Conservation (phyloP, 2,888 invertebrate species). For the Phoenoteleia sp. region DNA sequence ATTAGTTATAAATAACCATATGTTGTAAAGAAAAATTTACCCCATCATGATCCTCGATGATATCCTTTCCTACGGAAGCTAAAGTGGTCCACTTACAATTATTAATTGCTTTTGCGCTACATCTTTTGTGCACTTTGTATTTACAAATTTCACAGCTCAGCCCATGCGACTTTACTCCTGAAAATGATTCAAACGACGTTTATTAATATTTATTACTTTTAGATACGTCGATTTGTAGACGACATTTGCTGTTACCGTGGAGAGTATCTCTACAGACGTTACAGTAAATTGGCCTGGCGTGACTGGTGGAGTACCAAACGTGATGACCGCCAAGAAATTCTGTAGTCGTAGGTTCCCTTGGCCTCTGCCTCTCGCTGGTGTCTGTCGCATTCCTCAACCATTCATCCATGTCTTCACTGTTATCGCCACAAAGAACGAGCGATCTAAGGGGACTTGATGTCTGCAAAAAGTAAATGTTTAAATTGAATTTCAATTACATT, state of each 20-base stretch:
- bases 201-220: neutral
- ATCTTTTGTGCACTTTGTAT: conserved; percentile 98
- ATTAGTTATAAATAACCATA: no score
- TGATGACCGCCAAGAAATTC: conserved; percentile 91
- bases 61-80: conserved; percentile 97
- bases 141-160: conserved; percentile 99
- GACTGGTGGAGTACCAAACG: conserved; percentile 96
- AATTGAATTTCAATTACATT: no score
- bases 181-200: conserved; percentile 15
- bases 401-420: conserved; percentile 96
- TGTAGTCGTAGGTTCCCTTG: conserved; percentile 88
- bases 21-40: conserved; percentile 89
- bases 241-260: conserved; percentile 87
- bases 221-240: neutral
- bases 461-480: no score
- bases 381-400: conserved; percentile 95
- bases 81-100: conserved; percentile 99
- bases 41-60: conserved; percentile 97
- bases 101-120: conserved; percentile 96
- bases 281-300: conserved; percentile 98
- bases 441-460: conserved; percentile 93
- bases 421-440: conserved; percentile 93
- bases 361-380: conserved; percentile 88
- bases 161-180: conserved; percentile 98
- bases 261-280: conserved; percentile 98